Base-by-base conservation (phyloP, 2,888 invertebrate genomes). In the Drosophila colorata region DNA sequence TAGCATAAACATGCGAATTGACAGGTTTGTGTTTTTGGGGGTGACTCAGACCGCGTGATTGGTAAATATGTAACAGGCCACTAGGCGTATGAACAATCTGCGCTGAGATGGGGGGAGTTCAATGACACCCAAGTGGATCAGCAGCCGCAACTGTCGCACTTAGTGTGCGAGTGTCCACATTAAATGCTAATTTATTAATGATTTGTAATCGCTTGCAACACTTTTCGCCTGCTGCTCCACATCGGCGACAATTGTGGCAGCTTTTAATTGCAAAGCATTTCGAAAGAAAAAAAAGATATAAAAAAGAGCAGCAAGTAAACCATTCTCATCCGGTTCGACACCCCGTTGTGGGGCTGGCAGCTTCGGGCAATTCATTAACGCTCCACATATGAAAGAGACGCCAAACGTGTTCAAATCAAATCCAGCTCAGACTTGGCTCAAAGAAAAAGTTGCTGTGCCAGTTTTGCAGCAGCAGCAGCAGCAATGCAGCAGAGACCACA, bases 401-500 rank as follows among this genome's bases (percentile, higher is more conserved):
- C 51, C 70, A 64, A 60, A 69, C 41, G 48, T 70, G 61, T 60
- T 70, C 63, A 73, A 66, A 75, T 59, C 66, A 77, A 77, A 76
- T 80, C 69, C 78, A 78, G 76, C 74, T 77, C 76, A 61, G 76
- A 59, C 56, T 59, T 41, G 38, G 60, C 63, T 79, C 53, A 72
- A 83, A 88, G 86, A 87, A 86, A 86, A 86, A 86, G 85, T 86
- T 86, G 86, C 87, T 86, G 86, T 88, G 79, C 85, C 86, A 86
- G 85, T 88, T 85, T 78, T 76, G 71, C 71, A 77, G 60, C 58
- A 60, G 23, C 60, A 28, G 7, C 25, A 25, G 25, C 25, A 25
- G 25, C 25, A 20, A 20, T 20, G 20, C 20, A 53, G 53, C 23
- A 44, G 13, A 44, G 43, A 35, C 33, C 31, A 43, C 59, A 60